Conservation (phyloP, 92 coral and sea anemone genomes). For the Plumapathes pennacea region DNA sequence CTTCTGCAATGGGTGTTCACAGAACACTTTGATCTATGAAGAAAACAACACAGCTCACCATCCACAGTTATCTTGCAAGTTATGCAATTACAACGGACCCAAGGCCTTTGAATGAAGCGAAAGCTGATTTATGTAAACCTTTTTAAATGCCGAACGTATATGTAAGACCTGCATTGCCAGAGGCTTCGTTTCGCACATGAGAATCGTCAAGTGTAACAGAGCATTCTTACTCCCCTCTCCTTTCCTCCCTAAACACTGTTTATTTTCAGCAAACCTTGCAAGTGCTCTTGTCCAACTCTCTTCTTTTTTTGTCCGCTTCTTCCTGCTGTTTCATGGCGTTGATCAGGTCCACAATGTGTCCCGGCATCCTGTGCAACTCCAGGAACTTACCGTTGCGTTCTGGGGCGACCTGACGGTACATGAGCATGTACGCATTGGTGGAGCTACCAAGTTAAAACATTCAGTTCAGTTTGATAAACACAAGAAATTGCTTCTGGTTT, state of each 20-base stretch:
- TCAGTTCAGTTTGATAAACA: neutral
- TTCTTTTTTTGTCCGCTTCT: conserved; percentile 63
- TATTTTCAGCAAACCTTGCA: conserved; percentile 90
- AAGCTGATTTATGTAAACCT: too few relatives aligned
- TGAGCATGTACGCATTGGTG: conserved; percentile 97
- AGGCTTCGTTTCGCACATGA: too few relatives aligned
- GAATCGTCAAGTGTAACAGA: too few relatives aligned
- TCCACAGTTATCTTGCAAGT: too few relatives aligned
- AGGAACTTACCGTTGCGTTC: conserved; percentile 61
- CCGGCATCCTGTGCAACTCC: conserved; percentile 66
- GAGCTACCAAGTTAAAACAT: conserved; percentile 74
- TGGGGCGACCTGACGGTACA: conserved; percentile 83
- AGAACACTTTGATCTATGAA: conserved; percentile 84
- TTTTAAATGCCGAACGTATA: too few relatives aligned
- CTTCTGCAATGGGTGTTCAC: conserved; percentile 66
- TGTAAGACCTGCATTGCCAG: too few relatives aligned
- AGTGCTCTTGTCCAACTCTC: conserved; percentile 70
- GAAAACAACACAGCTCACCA: neutral
- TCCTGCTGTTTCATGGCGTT: conserved; percentile 52
- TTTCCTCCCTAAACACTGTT: too few relatives aligned
- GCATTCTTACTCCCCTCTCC: too few relatives aligned
- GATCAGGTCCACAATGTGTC: conserved; percentile 56
- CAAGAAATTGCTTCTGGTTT: neutral
- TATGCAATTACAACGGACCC: too few relatives aligned
- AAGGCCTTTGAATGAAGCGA: too few relatives aligned